A percentile compares a stretch with the other conserved stretches of the same genome.
These are phyloP conservation scores for Hydractinia symbiolongicarpus DNA, from an alignment of 30 jellyfish, hydroid and myxozoan genomes.

Conservation along the genomic window DNA sequence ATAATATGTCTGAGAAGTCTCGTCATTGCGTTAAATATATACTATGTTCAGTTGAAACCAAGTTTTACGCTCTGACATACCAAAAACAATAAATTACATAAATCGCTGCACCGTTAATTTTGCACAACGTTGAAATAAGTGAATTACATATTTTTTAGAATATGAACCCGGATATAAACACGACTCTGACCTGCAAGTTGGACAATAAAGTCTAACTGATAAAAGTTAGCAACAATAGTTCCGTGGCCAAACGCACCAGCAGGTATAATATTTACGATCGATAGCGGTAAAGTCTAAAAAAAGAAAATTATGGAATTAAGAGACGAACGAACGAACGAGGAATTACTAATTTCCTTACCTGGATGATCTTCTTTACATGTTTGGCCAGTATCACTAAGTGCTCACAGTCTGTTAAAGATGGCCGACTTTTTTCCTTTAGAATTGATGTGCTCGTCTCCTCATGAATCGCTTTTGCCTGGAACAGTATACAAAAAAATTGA, in stretches of 20 bases:
- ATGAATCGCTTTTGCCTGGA: slow-evolving; percentile 3
- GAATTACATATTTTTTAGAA: too few relatives aligned
- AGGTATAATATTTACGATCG: slow-evolving; percentile 36
- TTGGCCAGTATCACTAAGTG: slow-evolving; percentile 4
- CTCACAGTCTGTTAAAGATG: slow-evolving; percentile 6
- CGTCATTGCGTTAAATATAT: too few relatives aligned
- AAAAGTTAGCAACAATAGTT: slow-evolving; percentile 31
- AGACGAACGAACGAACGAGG: not conserved
- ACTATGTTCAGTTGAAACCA: too few relatives aligned
- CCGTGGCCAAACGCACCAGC: slow-evolving; percentile 90
- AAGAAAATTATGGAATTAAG: not conserved
- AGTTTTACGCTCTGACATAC: too few relatives aligned
- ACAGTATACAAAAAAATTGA: not conserved
- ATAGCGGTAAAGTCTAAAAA: slow-evolving; percentile 38
- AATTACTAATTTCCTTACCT: not conserved
- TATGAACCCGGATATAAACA: too few relatives aligned
- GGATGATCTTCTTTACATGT: not conserved
- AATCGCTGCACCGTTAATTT: too few relatives aligned
- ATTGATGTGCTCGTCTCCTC: slow-evolving; percentile 6
- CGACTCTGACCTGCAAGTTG: slow-evolving; percentile 1
- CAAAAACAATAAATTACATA: too few relatives aligned
- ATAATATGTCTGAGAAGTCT: too few relatives aligned
- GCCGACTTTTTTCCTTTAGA: slow-evolving; percentile 5
- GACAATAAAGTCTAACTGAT: slow-evolving; percentile 17
- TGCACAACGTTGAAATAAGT: too few relatives aligned